Evolutionary conservation across 2,888 invertebrate species (phyloP).

Genomic region (Chrysina gloriosa): DNA sequence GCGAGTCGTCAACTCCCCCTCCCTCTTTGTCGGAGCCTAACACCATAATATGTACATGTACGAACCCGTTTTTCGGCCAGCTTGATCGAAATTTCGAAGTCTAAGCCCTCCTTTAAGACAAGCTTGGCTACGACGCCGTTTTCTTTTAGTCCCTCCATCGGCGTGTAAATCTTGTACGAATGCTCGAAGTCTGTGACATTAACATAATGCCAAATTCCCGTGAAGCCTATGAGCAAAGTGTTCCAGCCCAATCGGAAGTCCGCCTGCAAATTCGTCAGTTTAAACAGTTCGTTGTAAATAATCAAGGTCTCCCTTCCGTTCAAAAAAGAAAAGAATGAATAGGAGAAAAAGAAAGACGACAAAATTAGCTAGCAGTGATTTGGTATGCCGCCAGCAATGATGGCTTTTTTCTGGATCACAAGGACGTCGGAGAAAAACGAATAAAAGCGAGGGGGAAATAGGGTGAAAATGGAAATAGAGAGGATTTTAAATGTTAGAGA

Average conservation of each 20-base stretch:
- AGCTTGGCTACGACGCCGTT: slow-evolving; percentile 81
- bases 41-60: slow-evolving; percentile 46
- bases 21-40: slow-evolving; percentile 52
- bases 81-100: slow-evolving; percentile 77
- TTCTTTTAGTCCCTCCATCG: slow-evolving; percentile 81
- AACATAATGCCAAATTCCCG: slow-evolving; percentile 81
- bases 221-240: slow-evolving; percentile 78
- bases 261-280: slow-evolving; percentile 64
- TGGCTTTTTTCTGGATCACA: neutral
- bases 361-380: slow-evolving; percentile 16
- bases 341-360: neutral
- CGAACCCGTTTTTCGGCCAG: slow-evolving; percentile 75
- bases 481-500: slow-evolving; percentile 20
- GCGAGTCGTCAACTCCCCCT: neutral
- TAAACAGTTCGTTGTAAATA: slow-evolving; percentile 3
- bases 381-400: neutral
- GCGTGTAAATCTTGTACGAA: slow-evolving; percentile 81
- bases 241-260: slow-evolving; percentile 84
- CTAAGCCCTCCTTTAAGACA: slow-evolving; percentile 73
- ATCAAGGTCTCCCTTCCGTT: neutral
- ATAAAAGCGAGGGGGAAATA: slow-evolving; percentile 3
- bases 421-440: neutral
- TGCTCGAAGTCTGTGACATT: slow-evolving; percentile 80
- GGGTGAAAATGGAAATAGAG: slow-evolving; percentile 30
- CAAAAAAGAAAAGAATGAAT: neutral